A percentile compares a stretch with the other conserved stretches of the same genome.
Evolutionary conservation across 2,797 vertebrate species (phyloP).

Genomic region (Chrosomus eos): DNA sequence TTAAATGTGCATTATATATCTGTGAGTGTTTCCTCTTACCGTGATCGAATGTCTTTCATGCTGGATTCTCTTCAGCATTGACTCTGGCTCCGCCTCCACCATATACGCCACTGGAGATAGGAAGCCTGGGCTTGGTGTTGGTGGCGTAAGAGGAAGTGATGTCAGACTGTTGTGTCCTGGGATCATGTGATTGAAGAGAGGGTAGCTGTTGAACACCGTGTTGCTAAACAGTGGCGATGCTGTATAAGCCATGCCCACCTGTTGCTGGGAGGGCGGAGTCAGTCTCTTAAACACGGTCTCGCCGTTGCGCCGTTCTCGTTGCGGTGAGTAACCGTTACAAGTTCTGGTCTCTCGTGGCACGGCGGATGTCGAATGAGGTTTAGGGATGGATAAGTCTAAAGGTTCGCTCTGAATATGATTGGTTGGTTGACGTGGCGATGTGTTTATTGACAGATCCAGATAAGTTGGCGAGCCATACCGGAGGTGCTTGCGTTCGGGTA

Average conservation of each 20-base stretch:
- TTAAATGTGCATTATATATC: neutral
- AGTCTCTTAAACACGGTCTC: constrained; percentile 58
- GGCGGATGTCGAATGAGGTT: constrained; percentile 57
- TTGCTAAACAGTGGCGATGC: constrained; percentile 65
- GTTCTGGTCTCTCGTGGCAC: constrained; percentile 3
- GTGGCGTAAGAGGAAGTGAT: constrained; percentile 60
- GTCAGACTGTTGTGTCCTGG: constrained; percentile 70
- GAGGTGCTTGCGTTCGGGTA: constrained; percentile 63
- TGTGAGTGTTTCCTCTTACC: constrained; percentile 1
- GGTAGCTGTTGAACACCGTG: constrained; percentile 71
- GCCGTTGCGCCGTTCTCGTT: constrained; percentile 62
- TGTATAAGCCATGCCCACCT: constrained; percentile 61
- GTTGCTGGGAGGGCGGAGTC: constrained; percentile 65
- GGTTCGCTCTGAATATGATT: constrained; percentile 73
- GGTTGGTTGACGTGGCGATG: constrained; percentile 57
- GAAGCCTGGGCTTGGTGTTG: constrained; percentile 66
- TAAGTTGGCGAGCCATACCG: constrained; percentile 69
- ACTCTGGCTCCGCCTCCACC: constrained; percentile 74
- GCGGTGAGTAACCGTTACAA: constrained; percentile 65
- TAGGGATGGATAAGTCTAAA: constrained; percentile 82
- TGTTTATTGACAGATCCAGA: constrained; percentile 67
- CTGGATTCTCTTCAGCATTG: constrained; percentile 75
- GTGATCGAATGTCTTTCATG: constrained; percentile 71
- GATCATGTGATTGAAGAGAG: constrained; percentile 66
- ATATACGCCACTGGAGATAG: constrained; percentile 77